Evolutionary conservation across 2,797 vertebrate genomes (phyloP), one percentile per base, ranked within the genome.

Genomic region (Hoplostethus atlanticus): DNA sequence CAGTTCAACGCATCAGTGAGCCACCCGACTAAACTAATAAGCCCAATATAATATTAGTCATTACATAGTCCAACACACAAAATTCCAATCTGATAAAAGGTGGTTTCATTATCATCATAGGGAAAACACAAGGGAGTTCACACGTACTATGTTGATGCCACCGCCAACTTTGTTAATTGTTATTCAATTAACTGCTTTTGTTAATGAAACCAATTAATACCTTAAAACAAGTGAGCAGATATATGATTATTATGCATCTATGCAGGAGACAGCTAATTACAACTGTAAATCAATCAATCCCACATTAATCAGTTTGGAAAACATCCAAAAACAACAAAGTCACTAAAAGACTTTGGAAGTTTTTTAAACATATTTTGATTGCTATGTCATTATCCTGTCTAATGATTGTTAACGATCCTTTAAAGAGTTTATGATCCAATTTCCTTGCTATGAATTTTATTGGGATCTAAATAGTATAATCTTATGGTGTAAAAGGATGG

Each of bases 151-250:
- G 85, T 82, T 64, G 84, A 91, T 88, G 88, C 88, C 88, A 89
- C 90, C 87, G 81, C 89, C 88, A 91, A 93, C 90, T 91, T 91
- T 90, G 89, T 87, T 92, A 93, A 94, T 93, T 94, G 93, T 93
- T 93, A 93, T 93, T 95, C 92, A 91, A 93, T 95, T 92, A 94
- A 92, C 82, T 88, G 90, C 84, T 88, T 93, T 92, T 91, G 88
- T 93, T 94, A 94, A 95, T 94, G 88, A 94, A 94, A 91, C 89
- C 91, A 94, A 94, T 95, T 95, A 94, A 93, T 94, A 92, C 85
- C 79, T 92, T 88, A 87, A 93, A 93, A 93, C 87, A 91, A 92
- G 90, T 87, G 90, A 71, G 87, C 74, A 91, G 77, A 93, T 92
- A 90, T 93, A 91, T 73, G 83, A 93, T 94, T 92, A 94, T 92